A percentile compares a stretch with the other conserved stretches of the same genome.
Evolutionary conservation across 2,888 invertebrate genomes (phyloP).

Genomic region (Oxystoma pomonae): DNA sequence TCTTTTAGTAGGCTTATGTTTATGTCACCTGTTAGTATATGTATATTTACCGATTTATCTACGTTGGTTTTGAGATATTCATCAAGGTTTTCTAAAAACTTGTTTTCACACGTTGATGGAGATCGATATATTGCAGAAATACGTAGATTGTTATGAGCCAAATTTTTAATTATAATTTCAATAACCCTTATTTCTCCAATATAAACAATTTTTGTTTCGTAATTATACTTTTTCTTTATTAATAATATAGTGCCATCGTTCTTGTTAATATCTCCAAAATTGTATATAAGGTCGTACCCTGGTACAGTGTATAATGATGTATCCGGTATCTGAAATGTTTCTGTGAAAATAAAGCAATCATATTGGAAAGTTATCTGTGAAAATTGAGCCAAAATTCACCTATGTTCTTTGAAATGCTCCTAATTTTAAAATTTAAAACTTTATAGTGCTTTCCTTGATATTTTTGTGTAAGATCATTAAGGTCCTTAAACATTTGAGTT

Average conservation of each 20-base stretch:
- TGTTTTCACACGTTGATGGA: not conserved
- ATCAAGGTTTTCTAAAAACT: too few relatives aligned
- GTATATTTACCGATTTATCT: not conserved
- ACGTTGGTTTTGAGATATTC: too few relatives aligned
- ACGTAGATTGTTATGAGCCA: not conserved
- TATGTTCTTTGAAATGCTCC: too few relatives aligned
- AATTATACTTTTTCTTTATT: too few relatives aligned
- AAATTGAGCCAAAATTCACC: not conserved
- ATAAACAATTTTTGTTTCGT: not conserved
- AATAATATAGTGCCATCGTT: too few relatives aligned
- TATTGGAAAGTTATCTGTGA: not conserved
- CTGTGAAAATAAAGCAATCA: not conserved
- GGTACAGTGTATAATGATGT: not conserved
- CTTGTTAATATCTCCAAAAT: too few relatives aligned
- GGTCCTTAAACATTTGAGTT: too few relatives aligned
- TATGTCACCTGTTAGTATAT: not conserved
- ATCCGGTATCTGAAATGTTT: not conserved
- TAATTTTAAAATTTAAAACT: too few relatives aligned
- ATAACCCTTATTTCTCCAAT: not conserved
- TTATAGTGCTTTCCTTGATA: too few relatives aligned
- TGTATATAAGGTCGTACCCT: not conserved
- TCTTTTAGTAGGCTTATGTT: not conserved
- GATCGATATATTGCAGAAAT: constrained; percentile 1
- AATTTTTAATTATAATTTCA: not conserved
- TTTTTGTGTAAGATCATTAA: too few relatives aligned